A percentile compares a stretch with the other conserved stretches of the same genome.
phyloP scores from a whole-genome alignment of 1,140 invertebrate species.

The Planococcus citri region DNA sequence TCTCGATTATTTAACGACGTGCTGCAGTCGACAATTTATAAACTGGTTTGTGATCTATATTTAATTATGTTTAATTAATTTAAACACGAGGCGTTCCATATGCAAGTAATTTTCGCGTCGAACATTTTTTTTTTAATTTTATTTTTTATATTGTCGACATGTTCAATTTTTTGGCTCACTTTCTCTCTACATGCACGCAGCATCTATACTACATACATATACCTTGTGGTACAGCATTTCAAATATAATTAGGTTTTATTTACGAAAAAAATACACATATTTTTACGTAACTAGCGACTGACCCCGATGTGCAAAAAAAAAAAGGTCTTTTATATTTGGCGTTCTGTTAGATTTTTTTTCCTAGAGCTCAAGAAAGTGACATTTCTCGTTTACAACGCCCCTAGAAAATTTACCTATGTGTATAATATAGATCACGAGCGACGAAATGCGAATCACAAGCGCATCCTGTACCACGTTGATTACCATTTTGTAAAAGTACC shows the following conservation, averaged over 20 bases:
- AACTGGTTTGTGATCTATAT: conserved; percentile 7
- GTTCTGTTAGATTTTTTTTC: no score
- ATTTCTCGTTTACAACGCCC: no score
- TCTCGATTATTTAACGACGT: background rate
- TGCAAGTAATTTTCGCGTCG: background rate
- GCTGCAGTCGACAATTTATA: background rate
- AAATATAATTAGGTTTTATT: background rate
- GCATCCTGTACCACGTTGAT: no score
- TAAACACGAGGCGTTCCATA: background rate
- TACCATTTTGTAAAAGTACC: no score
- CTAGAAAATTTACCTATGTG: no score
- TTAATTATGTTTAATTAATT: background rate
- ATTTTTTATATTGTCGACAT: no score
- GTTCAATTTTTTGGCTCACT: background rate
- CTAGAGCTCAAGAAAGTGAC: no score
- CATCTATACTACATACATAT: no score
- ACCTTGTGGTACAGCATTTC: background rate
- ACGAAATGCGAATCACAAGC: no score
- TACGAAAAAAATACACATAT: background rate
- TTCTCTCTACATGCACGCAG: background rate
- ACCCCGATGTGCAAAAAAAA: background rate
- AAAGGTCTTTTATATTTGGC: no score
- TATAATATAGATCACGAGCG: no score
- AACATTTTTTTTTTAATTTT: background rate
- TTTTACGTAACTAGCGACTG: background rate